Conservation (phyloP, 2,888 invertebrate genomes). For the Polyploca ridens region DNA sequence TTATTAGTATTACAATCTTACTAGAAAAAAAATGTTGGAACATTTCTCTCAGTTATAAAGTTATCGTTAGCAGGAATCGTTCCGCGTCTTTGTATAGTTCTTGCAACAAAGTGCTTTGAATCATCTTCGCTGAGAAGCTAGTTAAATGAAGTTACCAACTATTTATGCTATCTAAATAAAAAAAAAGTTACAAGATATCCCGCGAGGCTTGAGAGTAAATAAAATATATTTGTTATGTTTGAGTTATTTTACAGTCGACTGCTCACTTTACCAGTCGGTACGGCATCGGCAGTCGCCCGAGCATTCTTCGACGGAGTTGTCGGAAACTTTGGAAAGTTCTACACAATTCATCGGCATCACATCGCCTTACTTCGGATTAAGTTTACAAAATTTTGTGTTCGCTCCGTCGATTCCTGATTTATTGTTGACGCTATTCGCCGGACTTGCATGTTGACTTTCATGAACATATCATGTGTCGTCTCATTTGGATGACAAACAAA, state of each 20-base stretch:
- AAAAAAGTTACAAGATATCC: constrained; percentile 32
- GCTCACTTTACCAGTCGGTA: constrained; percentile 51
- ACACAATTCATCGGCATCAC: constrained; percentile 60
- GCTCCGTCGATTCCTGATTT: constrained; percentile 51
- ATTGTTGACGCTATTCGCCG: constrained; percentile 39
- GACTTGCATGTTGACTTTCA: constrained; percentile 31
- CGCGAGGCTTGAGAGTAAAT: constrained; percentile 40
- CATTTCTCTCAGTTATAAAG: background rate
- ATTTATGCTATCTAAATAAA: constrained; percentile 48
- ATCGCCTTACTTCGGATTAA: constrained; percentile 57
- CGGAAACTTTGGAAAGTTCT: constrained; percentile 55
- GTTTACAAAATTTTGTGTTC: constrained; percentile 60
- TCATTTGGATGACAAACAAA: background rate
- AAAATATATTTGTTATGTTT: constrained; percentile 55
- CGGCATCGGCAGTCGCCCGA: constrained; percentile 37
- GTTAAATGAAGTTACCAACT: constrained; percentile 50
- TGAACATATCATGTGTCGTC: constrained; percentile 27
- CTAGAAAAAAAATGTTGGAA: background rate
- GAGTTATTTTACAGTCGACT: constrained; percentile 67
- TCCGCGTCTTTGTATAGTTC: constrained; percentile 19
- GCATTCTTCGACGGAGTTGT: constrained; percentile 56
- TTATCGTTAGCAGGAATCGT: background rate
- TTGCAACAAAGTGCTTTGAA: constrained; percentile 24
- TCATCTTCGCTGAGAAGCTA: constrained; percentile 30
- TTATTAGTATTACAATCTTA: too few species aligned